Conservation (phyloP, 2,888 invertebrate genomes). For the Phyto melanocephala region DNA sequence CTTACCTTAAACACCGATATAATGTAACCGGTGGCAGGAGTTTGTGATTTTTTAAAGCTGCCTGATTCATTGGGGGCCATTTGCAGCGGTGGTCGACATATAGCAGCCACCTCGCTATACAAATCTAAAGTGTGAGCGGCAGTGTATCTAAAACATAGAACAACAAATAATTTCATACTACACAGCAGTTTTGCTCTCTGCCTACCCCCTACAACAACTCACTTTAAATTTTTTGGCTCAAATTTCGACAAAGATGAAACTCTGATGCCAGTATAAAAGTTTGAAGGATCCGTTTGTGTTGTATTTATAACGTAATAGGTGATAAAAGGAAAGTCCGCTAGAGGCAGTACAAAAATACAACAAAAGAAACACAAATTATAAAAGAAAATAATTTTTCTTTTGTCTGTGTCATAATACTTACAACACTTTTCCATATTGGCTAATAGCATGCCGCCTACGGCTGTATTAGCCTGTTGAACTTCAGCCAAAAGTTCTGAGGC, state of each 20-base stretch:
- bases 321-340: conserved; percentile 95
- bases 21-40: conserved; percentile 91
- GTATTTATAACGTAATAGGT: conserved; percentile 94
- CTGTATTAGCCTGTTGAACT: conserved; percentile 84
- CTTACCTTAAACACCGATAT: conserved; percentile 91
- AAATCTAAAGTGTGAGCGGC: conserved; percentile 92
- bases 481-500: conserved; percentile 89
- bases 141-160: conserved; percentile 82
- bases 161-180: neutral
- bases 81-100: conserved; percentile 89
- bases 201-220: conserved; percentile 54
- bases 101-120: conserved; percentile 94
- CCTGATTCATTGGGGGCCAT: conserved; percentile 85
- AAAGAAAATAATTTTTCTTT: neutral
- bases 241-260: conserved; percentile 91
- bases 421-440: conserved; percentile 93
- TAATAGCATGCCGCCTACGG: conserved; percentile 90
- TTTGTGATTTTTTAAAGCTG: conserved; percentile 87
- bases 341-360: conserved; percentile 57
- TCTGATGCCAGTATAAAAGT: conserved; percentile 91
- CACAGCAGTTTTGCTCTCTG: too few relatives aligned
- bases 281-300: conserved; percentile 89
- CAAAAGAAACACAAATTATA: neutral
- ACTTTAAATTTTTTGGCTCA: conserved; percentile 86
- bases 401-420: conserved; percentile 73